A percentile compares a stretch with the other conserved stretches of the same genome.
These are phyloP conservation scores for Melanostoma mellinum DNA, from an alignment of 2,888 invertebrate genomes.

Conservation along the genomic window DNA sequence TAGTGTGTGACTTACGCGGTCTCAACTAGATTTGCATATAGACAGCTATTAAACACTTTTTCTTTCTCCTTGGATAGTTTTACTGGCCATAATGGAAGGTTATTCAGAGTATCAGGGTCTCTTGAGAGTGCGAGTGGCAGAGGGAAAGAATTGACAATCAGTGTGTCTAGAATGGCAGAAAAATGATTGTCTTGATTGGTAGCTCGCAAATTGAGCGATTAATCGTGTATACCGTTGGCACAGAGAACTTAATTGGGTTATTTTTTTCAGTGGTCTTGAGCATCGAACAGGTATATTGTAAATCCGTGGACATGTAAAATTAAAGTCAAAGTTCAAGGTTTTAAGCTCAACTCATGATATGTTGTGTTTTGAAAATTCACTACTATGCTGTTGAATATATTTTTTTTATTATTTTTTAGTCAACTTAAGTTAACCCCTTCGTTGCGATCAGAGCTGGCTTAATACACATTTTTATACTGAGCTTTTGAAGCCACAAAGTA, in stretches of 20 bases:
- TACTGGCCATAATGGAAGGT: slow-evolving; percentile 51
- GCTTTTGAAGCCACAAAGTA: no score
- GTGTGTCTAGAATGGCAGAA: slow-evolving; percentile 65
- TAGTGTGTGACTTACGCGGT: slow-evolving; percentile 64
- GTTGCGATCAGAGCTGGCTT: no score
- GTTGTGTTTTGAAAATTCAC: no score
- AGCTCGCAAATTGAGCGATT: slow-evolving; percentile 64
- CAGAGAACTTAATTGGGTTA: slow-evolving; percentile 61
- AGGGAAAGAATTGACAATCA: slow-evolving; percentile 68
- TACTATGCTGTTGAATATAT: no score
- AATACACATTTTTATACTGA: no score
- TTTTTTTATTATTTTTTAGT: no score
- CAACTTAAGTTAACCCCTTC: no score
- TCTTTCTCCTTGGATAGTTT: slow-evolving; percentile 43
- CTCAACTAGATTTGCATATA: slow-evolving; percentile 71
- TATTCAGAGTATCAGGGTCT: slow-evolving; percentile 11
- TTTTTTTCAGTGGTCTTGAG: slow-evolving; percentile 6
- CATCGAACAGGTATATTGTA: slow-evolving; percentile 7
- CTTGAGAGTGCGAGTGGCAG: slow-evolving; percentile 13
- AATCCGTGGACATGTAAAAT: slow-evolving; percentile 4
- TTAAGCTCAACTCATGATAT: background rate
- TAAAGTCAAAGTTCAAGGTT: background rate
- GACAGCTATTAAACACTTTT: slow-evolving; percentile 64
- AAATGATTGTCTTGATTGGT: slow-evolving; percentile 63
- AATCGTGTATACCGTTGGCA: slow-evolving; percentile 52